Evolutionary conservation across 1,140 invertebrate species (phyloP), one percentile per base, ranked within the genome.

Genomic region (Drosophila sp.): DNA sequence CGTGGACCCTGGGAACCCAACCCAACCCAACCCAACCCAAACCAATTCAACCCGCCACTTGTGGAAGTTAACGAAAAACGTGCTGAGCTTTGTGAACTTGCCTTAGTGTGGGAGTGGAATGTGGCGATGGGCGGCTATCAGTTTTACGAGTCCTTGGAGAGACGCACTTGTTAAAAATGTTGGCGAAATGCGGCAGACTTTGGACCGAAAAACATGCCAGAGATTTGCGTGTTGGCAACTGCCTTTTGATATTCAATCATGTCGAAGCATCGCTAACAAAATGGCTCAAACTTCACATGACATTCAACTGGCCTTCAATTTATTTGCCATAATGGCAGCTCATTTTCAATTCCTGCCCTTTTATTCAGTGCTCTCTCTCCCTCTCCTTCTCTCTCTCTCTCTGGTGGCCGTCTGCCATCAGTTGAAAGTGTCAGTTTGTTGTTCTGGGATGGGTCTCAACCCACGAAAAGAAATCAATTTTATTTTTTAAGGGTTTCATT

Each of bases 201-300:
- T 7, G 17, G 11, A 23, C 27, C 33, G 66, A 64, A 58, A 69
- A 87, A 80, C 84, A 87, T 89, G 83, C 77, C 70, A 76, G 83
- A 89, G 84, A 87, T 87, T 87, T 87, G 79, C 79, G 67, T 86
- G 71, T 35, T 66, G 65, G 67, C 76, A 80, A 80, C 84, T 83
- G 84, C 80, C 84, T 87, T 89, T 87, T 87, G 84, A 89, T 87
- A 87, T 87, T 87, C 84, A 87, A 89, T 87, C 84, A 87, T 80
- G 70, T 80, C 79, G 61, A 70, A 58, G 70, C 67, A 80, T 77
- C 55, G 47, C 65, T 32, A 64, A 69, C 72, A 65, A 65, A 83
- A 72, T 71, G 66, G 57, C 54, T 50, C 44, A 50, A 50, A 50
- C 23, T 30, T 60, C 33, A 55, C 32, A 58, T 66, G 72, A 80